Base-by-base conservation (phyloP, 2,888 invertebrate genomes). In the Temnothorax ravouxi region DNA sequence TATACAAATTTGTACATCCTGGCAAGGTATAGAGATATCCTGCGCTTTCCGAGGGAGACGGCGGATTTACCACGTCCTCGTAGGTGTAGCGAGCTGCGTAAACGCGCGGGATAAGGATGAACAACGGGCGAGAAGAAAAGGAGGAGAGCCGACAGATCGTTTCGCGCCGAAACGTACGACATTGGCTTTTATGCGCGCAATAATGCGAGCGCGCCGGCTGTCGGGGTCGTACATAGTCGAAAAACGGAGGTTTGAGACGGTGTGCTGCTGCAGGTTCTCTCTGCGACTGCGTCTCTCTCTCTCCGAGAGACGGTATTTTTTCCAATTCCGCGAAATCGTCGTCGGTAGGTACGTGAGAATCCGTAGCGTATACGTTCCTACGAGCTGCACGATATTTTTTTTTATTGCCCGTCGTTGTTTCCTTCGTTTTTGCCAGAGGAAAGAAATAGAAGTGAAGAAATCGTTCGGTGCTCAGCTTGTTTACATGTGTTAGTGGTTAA, bases 111-210 rank as follows among this genome's bases (percentile, higher is more conserved):
- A 21, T 1, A 15, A 64, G 44, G n/a, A 67, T 59, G 64, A 50
- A 75, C 61, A 82, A 29, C 62, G 62, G 66, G 47, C 21, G 44
- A 18, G 62, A 21, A 75, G 88, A 77, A 88, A 79, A 84, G 87
- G 86, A 41, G 52, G n/a, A 38, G 5, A 47, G 84, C 82, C 83
- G 59, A 54, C 72, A 71, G 75, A 54, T 80, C 86, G 75, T 90
- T 90, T 86, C 84, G 81, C 71, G 67, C 80, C 81, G 56, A 86
- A 88, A 89, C 86, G 86, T 87, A 88, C 89, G 88, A 91, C 90
- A 91, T 91, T 91, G 90, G 88, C 88, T 93, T 93, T 93, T 92
- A 92, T 90, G 88, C 85, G 75, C 81, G 90, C 87, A 91, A 92
- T 92, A 93, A 93, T 90, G 88, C 91, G 88, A 91, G 86, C 88